phyloP scores from a whole-genome alignment of 2,888 invertebrate genomes.

The Dysmachus trigonus region DNA sequence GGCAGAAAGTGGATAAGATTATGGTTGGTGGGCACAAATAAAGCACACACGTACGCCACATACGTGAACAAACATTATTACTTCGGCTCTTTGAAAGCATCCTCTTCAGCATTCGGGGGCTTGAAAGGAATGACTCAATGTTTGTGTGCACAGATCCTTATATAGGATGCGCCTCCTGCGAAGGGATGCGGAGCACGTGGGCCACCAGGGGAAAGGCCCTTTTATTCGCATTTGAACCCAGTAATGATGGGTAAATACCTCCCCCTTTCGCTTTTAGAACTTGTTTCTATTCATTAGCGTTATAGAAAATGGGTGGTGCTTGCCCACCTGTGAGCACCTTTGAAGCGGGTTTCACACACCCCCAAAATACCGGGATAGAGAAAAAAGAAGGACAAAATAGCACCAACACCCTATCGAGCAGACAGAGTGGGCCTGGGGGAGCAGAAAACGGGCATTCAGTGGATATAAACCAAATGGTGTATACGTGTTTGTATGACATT shows the following conservation, averaged over 20 bases:
- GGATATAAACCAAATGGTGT: constrained; percentile 35
- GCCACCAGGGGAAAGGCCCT: not conserved
- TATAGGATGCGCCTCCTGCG: not conserved
- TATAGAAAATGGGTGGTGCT: not conserved
- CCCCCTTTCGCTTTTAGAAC: constrained; percentile 19
- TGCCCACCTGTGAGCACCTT: not conserved
- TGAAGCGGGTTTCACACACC: not conserved
- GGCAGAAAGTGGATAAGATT: constrained; percentile 30
- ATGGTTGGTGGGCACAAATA: constrained; percentile 25
- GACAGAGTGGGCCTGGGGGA: not conserved
- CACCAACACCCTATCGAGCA: not conserved
- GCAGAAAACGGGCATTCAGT: constrained; percentile 22
- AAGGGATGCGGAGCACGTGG: not conserved
- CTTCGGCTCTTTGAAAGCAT: constrained; percentile 31
- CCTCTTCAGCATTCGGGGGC: constrained; percentile 17
- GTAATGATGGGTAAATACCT: constrained; percentile 41
- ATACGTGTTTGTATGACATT: constrained; percentile 36
- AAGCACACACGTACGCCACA: constrained; percentile 5
- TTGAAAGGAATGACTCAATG: constrained; percentile 31
- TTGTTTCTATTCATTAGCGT: constrained; percentile 40
- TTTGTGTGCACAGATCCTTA: not conserved
- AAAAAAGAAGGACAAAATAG: not conserved
- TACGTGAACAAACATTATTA: constrained; percentile 43
- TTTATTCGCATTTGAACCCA: constrained; percentile 28
- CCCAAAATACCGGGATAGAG: not conserved